Evolutionary conservation across 1,140 invertebrate species (phyloP).

Genomic region (Heliconius melpomene): DNA sequence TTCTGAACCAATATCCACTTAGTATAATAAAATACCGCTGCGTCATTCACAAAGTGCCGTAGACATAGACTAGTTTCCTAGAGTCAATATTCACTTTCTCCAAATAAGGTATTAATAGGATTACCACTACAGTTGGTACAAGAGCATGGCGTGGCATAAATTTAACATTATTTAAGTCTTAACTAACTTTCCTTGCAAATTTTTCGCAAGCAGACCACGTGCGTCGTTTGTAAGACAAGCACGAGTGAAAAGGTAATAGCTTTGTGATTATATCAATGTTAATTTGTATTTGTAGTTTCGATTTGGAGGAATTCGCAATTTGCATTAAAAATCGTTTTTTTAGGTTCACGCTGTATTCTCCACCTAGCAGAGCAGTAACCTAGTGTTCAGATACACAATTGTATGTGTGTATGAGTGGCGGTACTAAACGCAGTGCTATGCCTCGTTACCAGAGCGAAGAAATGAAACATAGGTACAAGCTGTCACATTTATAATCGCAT

Average conservation of each 20-base stretch:
- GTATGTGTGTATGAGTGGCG: too few species aligned
- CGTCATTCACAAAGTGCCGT: background rate
- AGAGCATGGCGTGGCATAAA: background rate
- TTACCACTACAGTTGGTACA: background rate
- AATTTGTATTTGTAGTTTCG: background rate
- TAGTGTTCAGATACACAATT: too few species aligned
- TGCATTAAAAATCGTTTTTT: too few species aligned
- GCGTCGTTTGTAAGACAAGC: background rate
- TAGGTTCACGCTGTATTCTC: too few species aligned
- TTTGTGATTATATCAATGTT: conserved; percentile 6
- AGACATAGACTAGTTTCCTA: conserved; percentile 1
- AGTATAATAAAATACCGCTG: background rate
- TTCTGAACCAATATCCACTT: background rate
- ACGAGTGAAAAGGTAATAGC: background rate
- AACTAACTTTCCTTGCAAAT: conserved; percentile 13
- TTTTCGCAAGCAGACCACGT: conserved; percentile 2
- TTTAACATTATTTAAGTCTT: background rate
- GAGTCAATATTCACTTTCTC: background rate
- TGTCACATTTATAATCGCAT: too few species aligned
- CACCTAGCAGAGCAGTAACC: too few species aligned
- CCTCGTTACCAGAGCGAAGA: too few species aligned
- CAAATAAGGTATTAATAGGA: conserved; percentile 1
- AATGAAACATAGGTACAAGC: too few species aligned
- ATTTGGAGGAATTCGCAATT: too few species aligned
- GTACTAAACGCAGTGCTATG: too few species aligned